These are phyloP conservation scores for Crocuta crocuta DNA, from an alignment of 2,113 vertebrate genomes.

Conservation along the genomic window DNA sequence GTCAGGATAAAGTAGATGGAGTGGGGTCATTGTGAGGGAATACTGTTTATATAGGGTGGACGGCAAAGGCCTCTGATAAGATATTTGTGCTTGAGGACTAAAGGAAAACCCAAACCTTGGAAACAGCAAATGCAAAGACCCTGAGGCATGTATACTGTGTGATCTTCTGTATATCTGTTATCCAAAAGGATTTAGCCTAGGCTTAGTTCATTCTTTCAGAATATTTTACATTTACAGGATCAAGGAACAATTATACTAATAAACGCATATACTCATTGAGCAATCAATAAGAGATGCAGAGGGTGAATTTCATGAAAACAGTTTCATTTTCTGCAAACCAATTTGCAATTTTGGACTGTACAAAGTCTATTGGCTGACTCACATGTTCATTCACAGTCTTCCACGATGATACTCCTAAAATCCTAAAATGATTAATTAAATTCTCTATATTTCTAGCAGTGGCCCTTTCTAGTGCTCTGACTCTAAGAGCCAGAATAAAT, in stretches of 20 bases:
- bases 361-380: background rate
- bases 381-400: background rate
- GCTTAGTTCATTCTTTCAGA: background rate
- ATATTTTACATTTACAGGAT: conserved; percentile 7
- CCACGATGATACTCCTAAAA: background rate
- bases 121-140: background rate
- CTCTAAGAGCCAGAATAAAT: background rate
- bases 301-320: background rate
- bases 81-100: background rate
- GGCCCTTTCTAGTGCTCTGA: background rate
- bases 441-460: background rate
- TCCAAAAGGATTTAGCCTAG: background rate
- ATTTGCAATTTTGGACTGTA: background rate
- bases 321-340: conserved; percentile 39
- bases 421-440: background rate
- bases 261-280: background rate
- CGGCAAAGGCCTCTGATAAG: background rate
- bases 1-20: background rate
- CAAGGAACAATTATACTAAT: background rate
- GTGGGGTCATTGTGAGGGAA: background rate
- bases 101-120: background rate
- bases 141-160: background rate
- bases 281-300: conserved; percentile 11
- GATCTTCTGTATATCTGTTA: background rate
- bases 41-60: background rate